Base-by-base conservation (phyloP, 2,797 vertebrate genomes). In the Molothrus aeneus region DNA sequence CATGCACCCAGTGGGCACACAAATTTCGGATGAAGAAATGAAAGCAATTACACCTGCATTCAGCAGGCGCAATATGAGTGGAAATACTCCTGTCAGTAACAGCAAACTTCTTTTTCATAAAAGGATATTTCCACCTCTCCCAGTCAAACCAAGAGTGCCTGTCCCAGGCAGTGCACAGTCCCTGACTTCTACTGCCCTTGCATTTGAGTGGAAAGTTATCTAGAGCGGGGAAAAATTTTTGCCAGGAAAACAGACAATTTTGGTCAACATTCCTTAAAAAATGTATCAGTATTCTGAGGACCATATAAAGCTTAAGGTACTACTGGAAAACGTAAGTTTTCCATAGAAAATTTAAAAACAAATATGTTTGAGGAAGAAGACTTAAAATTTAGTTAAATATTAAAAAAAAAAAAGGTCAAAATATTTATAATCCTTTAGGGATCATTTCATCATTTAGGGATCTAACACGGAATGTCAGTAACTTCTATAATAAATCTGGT, bases 151-250 rank as follows among this genome's bases (percentile, higher is more conserved):
- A 63, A n/a, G 15, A n/a, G 10, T n/a, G 5, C 24, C 10, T 31
- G 24, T 59, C 21, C 14, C 57, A 38, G 17, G 11, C 38, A 53
- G 11, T 25, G 9, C 32, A 51, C 2, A 15, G 17, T 8, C 51
- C 43, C 4, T n/a, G 59, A 6, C 16, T 86, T 60, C 31, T 20
- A 17, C 28, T 34, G 36, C 6, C 10, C 9, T 47, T 6, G 5
- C 4, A 16, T 32, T 68, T 1, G 0, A 13, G 3, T 26, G n/a
- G 26, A 68, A 89, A 81, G 7, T 28, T 42, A 5, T 22, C 13
- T n/a, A 72, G 53, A 21, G 24, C 3, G 26, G 4, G 8, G 10
- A 57, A 60, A 5, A 54, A 38, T 13, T 47, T 68, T 77, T 66
- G 1, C 13, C 26, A 38, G 31, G 21, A 70, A 74, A 93, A 31